phyloP scores from a whole-genome alignment of 1,140 invertebrate genomes.

The Macrobrachium nipponense region DNA sequence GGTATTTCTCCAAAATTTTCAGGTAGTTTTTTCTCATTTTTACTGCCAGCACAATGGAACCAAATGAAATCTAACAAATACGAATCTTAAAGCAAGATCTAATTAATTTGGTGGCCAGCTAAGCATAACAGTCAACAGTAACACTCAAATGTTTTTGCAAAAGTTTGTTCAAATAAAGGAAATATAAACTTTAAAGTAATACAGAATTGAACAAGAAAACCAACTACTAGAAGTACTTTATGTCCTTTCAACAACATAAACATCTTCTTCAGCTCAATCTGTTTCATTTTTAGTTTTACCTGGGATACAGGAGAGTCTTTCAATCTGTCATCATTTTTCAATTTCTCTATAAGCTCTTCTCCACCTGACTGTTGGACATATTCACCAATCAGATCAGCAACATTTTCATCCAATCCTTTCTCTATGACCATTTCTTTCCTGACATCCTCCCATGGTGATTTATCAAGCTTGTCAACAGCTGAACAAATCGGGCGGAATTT shows the following conservation, averaged over 20 bases:
- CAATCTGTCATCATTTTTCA: conserved; percentile 66
- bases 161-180: too few species aligned
- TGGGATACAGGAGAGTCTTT: conserved; percentile 51
- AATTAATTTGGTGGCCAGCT: too few species aligned
- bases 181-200: not conserved
- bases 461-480: conserved; percentile 99
- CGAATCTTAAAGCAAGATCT: too few species aligned
- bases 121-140: too few species aligned
- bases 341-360: conserved; percentile 81
- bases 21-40: too few species aligned
- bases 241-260: not conserved
- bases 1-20: too few species aligned
- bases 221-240: too few species aligned
- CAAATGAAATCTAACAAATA: too few species aligned
- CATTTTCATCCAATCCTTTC: conserved; percentile 83
- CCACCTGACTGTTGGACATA: conserved; percentile 87
- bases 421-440: conserved; percentile 95
- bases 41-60: too few species aligned
- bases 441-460: conserved; percentile 95
- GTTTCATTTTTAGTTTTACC: not conserved
- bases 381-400: conserved; percentile 91
- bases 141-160: too few species aligned
- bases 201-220: not conserved
- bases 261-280: not conserved
- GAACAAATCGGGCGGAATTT: conserved; percentile 96